These are phyloP conservation scores for Aplidium turbinatum DNA, from an alignment of 23 tunicate species.

Conservation along the genomic window DNA sequence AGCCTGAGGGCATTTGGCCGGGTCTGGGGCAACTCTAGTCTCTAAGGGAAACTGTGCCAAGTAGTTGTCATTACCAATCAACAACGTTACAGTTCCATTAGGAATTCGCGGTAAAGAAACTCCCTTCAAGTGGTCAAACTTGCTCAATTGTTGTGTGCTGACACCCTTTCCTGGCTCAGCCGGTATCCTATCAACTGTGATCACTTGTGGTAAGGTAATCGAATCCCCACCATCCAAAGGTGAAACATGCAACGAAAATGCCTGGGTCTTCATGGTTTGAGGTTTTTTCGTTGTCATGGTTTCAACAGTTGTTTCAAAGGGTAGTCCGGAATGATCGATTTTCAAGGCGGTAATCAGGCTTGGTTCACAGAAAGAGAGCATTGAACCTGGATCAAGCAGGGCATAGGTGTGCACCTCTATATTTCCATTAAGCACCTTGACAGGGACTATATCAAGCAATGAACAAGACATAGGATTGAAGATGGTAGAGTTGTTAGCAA, in stretches of 20 bases:
- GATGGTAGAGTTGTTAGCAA: no score
- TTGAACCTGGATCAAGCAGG: slow-evolving; percentile 19
- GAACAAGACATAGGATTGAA: background rate
- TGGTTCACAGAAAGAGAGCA: slow-evolving; percentile 18
- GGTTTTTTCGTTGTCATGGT: no score
- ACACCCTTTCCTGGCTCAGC: background rate
- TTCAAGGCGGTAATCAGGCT: no score
- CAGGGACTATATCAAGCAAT: slow-evolving; percentile 14
- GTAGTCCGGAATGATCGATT: no score
- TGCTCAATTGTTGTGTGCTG: background rate
- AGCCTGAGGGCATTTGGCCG: background rate
- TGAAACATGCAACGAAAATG: no score
- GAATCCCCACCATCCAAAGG: slow-evolving; percentile 6
- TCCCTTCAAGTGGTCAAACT: background rate
- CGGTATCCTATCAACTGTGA: slow-evolving; percentile 9
- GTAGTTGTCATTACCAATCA: slow-evolving; percentile 5
- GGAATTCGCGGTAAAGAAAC: background rate
- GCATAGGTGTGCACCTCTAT: background rate
- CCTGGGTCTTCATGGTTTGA: no score
- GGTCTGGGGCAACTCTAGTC: background rate
- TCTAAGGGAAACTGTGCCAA: slow-evolving; percentile 2
- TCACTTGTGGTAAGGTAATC: background rate
- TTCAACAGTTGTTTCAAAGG: no score
- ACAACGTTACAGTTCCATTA: background rate
- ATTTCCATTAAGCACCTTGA: background rate